Percentiles rank a stretch among this genome's conserved stretches.
Evolutionary conservation across 2,113 vertebrate species (phyloP).

Genomic region (Cyanoramphus novaezelandiae): DNA sequence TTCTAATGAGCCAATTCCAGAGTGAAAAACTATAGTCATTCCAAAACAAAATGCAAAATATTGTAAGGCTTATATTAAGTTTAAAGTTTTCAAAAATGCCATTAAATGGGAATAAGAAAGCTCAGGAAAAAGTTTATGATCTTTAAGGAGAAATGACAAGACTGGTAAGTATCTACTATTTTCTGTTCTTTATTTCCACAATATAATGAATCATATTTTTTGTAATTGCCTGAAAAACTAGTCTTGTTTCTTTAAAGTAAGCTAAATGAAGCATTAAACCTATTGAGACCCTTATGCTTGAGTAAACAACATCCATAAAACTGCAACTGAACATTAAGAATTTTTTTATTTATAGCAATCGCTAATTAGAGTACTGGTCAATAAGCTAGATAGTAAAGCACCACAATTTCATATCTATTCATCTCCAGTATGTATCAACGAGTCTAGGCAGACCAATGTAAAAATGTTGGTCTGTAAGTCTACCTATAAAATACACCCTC

Average conservation of each 20-base stretch:
- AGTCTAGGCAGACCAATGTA: not conserved
- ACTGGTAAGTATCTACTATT: not conserved
- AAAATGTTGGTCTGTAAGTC: not conserved
- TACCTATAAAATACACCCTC: not conserved
- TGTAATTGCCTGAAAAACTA: not conserved
- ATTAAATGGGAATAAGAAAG: not conserved
- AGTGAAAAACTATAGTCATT: not conserved
- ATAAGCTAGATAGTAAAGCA: not conserved
- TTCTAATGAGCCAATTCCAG: not conserved
- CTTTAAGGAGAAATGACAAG: not conserved
- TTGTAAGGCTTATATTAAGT: not conserved
- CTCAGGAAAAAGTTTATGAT: not conserved
- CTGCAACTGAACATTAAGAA: not conserved
- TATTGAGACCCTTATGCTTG: not conserved
- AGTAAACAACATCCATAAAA: not conserved
- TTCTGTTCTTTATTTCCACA: not conserved
- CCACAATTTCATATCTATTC: not conserved
- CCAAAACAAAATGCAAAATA: not conserved
- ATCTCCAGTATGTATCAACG: not conserved
- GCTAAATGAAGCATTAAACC: not conserved
- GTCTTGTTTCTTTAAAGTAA: not conserved
- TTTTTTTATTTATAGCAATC: not conserved
- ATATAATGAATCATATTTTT: not conserved
- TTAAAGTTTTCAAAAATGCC: not conserved
- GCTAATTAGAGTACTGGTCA: not conserved